Conservation (phyloP, 2,797 vertebrate species). For the Calcarius lapponicus region DNA sequence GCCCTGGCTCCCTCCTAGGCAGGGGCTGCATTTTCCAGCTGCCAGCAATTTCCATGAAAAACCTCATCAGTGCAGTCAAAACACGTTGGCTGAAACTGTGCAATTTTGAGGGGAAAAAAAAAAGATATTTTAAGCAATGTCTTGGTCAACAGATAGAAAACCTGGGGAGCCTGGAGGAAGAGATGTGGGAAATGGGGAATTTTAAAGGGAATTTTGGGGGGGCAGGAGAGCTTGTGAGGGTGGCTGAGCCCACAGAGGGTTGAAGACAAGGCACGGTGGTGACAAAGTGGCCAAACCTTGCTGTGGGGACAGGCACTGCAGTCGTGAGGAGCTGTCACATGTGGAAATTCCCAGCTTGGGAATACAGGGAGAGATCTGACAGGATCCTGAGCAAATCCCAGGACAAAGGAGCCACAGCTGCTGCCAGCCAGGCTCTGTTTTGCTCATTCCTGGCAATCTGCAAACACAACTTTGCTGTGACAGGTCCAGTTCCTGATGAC, state of each 20-base stretch:
- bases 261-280: background rate
- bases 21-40: background rate
- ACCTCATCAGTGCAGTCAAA: background rate
- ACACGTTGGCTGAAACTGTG: background rate
- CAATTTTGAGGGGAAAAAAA: background rate
- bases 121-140: background rate
- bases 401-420: background rate
- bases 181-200: background rate
- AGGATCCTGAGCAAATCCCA: background rate
- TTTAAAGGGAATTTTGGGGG: background rate
- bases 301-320: background rate
- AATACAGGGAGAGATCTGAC: background rate
- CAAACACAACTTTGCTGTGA: background rate
- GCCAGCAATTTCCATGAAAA: background rate
- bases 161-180: background rate
- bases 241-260: background rate
- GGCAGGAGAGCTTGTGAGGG: background rate
- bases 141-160: background rate
- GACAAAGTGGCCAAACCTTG: background rate
- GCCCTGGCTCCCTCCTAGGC: background rate
- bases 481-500: background rate
- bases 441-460: background rate
- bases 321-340: rapidly evolving
- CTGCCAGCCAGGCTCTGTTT: background rate
- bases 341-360: background rate